These are phyloP conservation scores for Amblyjoppa proteus DNA, from an alignment of 2,888 invertebrate species.

Conservation along the genomic window DNA sequence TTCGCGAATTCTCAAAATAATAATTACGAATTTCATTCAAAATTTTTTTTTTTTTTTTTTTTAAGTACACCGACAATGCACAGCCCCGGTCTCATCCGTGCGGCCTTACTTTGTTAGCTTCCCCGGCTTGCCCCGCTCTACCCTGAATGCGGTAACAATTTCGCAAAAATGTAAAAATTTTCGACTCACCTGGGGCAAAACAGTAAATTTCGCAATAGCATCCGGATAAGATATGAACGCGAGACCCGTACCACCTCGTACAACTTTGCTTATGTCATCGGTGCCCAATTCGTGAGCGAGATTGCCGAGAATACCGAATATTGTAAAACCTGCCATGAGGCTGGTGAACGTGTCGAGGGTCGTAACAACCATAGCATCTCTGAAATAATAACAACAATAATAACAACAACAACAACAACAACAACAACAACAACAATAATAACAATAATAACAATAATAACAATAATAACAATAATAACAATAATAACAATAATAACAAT, in stretches of 20 bases:
- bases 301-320: constrained; percentile 94
- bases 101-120: too few species aligned
- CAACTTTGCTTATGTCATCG: constrained; percentile 88
- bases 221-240: constrained; percentile 95
- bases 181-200: constrained; percentile 70
- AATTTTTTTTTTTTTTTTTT: too few species aligned
- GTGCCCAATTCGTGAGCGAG: constrained; percentile 89
- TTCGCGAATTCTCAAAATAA: not conserved
- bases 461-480: constrained; percentile 1
- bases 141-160: too few species aligned
- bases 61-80: not conserved
- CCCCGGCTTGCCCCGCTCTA: too few species aligned
- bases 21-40: not conserved
- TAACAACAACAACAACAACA: not conserved
- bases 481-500: not conserved
- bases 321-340: constrained; percentile 92
- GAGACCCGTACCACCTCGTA: constrained; percentile 92
- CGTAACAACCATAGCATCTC: constrained; percentile 92
- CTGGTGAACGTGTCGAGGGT: constrained; percentile 94
- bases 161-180: not conserved
- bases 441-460: not conserved
- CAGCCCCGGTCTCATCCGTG: too few species aligned
- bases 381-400: constrained; percentile 54
- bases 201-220: constrained; percentile 70
- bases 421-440: not conserved